These are phyloP conservation scores for Erebia palarica DNA, from an alignment of 2,888 invertebrate genomes.

Conservation along the genomic window DNA sequence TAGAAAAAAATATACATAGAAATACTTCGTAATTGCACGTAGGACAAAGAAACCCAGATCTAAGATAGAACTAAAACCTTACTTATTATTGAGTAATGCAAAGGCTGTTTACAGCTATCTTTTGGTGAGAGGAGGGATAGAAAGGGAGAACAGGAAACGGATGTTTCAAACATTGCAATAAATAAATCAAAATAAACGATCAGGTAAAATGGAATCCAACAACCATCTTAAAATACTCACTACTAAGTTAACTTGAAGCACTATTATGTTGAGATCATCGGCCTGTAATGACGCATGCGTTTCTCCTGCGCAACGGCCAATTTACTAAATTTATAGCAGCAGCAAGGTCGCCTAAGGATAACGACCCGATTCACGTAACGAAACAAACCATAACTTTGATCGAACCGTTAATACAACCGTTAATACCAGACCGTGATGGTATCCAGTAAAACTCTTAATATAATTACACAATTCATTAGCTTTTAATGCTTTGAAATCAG, in stretches of 20 bases:
- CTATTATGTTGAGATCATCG: slow-evolving; percentile 63
- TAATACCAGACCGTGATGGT: slow-evolving; percentile 15
- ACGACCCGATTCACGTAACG: slow-evolving; percentile 66
- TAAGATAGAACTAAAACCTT: no score
- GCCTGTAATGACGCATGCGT: slow-evolving; percentile 66
- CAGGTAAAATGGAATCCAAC: not conserved
- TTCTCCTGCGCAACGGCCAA: slow-evolving; percentile 69
- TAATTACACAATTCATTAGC: slow-evolving; percentile 12
- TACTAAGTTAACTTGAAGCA: slow-evolving; percentile 27
- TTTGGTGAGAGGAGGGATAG: no score
- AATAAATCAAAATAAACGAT: not conserved
- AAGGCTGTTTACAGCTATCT: no score
- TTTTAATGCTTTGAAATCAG: slow-evolving; percentile 3
- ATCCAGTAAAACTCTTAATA: not conserved
- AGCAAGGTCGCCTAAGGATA: slow-evolving; percentile 78
- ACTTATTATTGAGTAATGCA: no score
- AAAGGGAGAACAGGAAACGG: no score
- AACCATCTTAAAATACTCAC: slow-evolving; percentile 7
- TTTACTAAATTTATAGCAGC: slow-evolving; percentile 76
- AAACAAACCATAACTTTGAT: slow-evolving; percentile 43
- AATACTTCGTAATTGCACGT: not conserved
- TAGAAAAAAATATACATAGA: not conserved
- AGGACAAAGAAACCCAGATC: no score
- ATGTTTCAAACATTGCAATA: not conserved
- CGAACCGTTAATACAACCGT: slow-evolving; percentile 13